phyloP scores from a whole-genome alignment of 37 sponge, comb jelly and placozoan genomes.

The Crambe crambe region DNA sequence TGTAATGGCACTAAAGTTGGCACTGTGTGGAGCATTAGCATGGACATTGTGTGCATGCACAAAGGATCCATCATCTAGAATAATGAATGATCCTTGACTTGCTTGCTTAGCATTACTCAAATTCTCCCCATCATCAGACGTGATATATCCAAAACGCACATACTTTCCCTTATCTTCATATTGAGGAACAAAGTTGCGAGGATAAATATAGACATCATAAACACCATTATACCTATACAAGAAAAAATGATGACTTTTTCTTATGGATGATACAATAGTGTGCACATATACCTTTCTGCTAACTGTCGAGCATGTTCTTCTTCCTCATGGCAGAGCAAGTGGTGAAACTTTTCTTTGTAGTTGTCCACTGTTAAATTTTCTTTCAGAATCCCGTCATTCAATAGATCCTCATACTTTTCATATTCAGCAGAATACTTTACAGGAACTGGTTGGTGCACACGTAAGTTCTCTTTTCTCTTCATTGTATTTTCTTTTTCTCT shows the following conservation, averaged over 20 bases:
- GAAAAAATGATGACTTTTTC: too few species aligned
- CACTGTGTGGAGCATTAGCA: background rate
- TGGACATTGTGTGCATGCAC: constrained; percentile 5
- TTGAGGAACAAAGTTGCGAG: background rate
- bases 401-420: background rate
- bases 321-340: constrained; percentile 76
- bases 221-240: constrained; percentile 46
- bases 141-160: constrained; percentile 26
- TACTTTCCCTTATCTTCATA: background rate
- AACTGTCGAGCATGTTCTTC: constrained; percentile 49
- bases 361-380: constrained; percentile 29
- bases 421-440: background rate
- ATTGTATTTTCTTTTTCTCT: constrained; percentile 9
- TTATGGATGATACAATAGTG: too few species aligned
- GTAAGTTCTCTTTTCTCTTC: too few species aligned
- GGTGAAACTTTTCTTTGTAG: constrained; percentile 71
- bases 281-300: constrained; percentile 43
- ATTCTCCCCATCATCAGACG: constrained; percentile 30
- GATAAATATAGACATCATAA: constrained; percentile 13
- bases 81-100: constrained; percentile 35
- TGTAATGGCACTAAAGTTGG: background rate
- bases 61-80: background rate
- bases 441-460: too few species aligned
- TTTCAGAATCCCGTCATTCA: background rate
- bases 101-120: constrained; percentile 53